A percentile compares a stretch with the other conserved stretches of the same genome.
Evolutionary conservation across 2,888 invertebrate species (phyloP).

Genomic region (Leptarthrus brevirostris): DNA sequence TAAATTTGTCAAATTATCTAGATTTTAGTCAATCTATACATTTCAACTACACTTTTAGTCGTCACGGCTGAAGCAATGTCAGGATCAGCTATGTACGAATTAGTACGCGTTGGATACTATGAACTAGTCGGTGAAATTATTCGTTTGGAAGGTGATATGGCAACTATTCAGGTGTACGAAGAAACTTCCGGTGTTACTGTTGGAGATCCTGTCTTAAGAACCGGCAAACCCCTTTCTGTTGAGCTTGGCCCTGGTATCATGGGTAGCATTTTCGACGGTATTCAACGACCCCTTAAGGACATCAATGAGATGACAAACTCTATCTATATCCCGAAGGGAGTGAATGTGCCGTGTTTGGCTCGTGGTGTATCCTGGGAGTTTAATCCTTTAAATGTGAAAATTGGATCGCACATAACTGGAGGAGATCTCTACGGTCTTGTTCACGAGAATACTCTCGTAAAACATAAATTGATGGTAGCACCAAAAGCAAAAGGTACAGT

Average conservation of each 20-base stretch:
- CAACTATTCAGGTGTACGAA: constrained; percentile 98
- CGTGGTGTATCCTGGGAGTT: constrained; percentile 91
- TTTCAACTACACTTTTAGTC: no score
- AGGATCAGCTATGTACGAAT: constrained; percentile 99
- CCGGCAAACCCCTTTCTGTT: constrained; percentile 98
- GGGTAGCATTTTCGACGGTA: constrained; percentile 99
- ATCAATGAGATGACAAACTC: constrained; percentile 93
- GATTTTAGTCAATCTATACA: no score
- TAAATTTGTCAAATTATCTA: no score
- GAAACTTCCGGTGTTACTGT: constrained; percentile 99
- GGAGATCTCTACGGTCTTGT: constrained; percentile 97
- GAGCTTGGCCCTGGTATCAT: constrained; percentile 99
- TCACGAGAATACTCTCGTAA: constrained; percentile 96
- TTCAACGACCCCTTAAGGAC: constrained; percentile 97
- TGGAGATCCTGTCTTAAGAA: constrained; percentile 97
- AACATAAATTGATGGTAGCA: constrained; percentile 95
- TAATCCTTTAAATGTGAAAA: constrained; percentile 83
- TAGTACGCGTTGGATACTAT: constrained; percentile 97
- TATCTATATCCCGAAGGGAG: constrained; percentile 99
- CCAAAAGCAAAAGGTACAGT: constrained; percentile 97
- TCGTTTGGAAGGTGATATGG: constrained; percentile 99
- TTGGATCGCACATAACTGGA: constrained; percentile 98
- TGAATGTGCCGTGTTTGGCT: constrained; percentile 92
- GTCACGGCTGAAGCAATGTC: constrained; percentile 99
- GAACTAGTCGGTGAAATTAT: constrained; percentile 99